These are phyloP conservation scores for Saxidomus purpurata DNA, from an alignment of 1,140 invertebrate genomes.

Conservation along the genomic window DNA sequence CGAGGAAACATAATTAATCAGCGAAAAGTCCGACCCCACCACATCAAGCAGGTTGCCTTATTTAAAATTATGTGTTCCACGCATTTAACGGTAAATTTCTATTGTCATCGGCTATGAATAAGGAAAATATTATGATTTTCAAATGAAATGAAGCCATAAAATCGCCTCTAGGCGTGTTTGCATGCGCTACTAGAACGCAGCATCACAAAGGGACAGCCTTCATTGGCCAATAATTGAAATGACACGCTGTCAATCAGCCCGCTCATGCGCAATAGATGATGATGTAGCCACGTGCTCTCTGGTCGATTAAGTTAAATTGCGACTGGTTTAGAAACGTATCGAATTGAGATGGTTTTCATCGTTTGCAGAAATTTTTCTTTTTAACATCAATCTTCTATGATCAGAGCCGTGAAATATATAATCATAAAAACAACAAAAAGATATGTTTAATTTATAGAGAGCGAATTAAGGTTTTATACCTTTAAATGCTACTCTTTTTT, in stretches of 20 bases:
- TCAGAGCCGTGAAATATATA: constrained; percentile 64
- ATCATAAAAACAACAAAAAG: constrained; percentile 60
- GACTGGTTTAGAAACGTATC: constrained; percentile 12
- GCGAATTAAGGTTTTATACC: constrained; percentile 47
- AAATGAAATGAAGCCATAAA: constrained; percentile 59
- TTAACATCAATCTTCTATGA: constrained; percentile 58
- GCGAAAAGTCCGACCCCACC: constrained; percentile 23
- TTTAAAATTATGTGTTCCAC: constrained; percentile 64
- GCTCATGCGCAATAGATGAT: constrained; percentile 61
- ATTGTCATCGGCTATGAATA: constrained; percentile 49
- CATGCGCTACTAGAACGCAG: constrained; percentile 35
- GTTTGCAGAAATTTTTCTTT: constrained; percentile 20
- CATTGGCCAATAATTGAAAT: constrained; percentile 57
- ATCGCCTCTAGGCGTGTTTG: constrained; percentile 45
- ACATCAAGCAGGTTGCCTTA: constrained; percentile 20
- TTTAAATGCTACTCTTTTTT: constrained; percentile 27
- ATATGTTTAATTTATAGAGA: constrained; percentile 59
- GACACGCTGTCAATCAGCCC: constrained; percentile 55
- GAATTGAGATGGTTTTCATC: neutral
- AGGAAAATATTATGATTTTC: constrained; percentile 63
- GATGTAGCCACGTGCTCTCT: constrained; percentile 39
- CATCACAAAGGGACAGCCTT: constrained; percentile 13
- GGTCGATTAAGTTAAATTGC: constrained; percentile 60
- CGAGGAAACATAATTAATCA: constrained; percentile 45
- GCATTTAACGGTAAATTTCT: constrained; percentile 63